Evolutionary conservation across 2,113 vertebrate genomes (phyloP).

Genomic region (Charina bottae): DNA sequence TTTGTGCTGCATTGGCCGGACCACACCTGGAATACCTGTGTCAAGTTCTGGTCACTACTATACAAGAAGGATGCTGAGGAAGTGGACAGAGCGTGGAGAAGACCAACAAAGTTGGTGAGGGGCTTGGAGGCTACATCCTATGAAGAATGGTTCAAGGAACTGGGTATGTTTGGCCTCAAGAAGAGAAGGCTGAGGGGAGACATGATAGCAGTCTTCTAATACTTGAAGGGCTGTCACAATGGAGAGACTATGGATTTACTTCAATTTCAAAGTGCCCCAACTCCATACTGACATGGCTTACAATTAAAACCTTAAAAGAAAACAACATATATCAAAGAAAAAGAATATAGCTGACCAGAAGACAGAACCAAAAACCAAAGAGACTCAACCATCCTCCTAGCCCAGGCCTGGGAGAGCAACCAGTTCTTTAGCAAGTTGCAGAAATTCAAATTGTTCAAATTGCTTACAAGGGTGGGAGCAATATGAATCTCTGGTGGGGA

Average conservation of each 20-base stretch:
- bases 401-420: background rate
- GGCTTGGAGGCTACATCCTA: background rate
- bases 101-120: background rate
- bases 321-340: background rate
- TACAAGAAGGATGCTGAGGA: too few species aligned
- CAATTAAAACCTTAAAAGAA: background rate
- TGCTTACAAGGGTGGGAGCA: background rate
- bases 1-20: too few species aligned
- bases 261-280: background rate
- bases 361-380: background rate
- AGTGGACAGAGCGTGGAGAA: background rate
- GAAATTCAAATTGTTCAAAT: background rate
- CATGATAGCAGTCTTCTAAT: background rate
- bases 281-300: background rate
- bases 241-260: background rate
- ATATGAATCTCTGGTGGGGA: background rate
- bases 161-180: background rate
- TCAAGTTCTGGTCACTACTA: too few species aligned
- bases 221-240: background rate
- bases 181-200: background rate
- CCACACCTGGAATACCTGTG: too few species aligned
- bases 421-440: background rate
- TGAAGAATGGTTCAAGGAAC: background rate
- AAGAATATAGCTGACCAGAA: background rate
- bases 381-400: background rate